Evolutionary conservation across 2,888 invertebrate genomes (phyloP).

Genomic region (Piscicola geometra): DNA sequence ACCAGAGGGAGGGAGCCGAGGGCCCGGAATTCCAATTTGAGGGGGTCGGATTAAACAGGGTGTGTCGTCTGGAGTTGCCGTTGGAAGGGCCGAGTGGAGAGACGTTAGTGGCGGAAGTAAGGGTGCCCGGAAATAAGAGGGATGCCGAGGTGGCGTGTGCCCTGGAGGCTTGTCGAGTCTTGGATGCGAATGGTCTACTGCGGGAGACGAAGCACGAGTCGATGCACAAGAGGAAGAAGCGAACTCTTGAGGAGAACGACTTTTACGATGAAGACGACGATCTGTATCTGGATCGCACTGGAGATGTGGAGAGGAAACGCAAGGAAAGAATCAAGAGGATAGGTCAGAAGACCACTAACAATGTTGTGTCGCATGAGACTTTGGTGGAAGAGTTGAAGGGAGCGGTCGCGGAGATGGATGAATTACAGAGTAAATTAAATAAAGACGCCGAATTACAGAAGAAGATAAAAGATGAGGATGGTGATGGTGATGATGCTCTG

Average conservation of each 20-base stretch:
- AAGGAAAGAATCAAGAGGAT: slow-evolving; percentile 67
- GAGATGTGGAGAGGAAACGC: slow-evolving; percentile 80
- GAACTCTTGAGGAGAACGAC: slow-evolving; percentile 76
- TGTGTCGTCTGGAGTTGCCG: slow-evolving; percentile 72
- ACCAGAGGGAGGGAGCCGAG: slow-evolving; percentile 83
- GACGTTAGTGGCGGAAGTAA: slow-evolving; percentile 75
- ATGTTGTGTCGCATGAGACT: slow-evolving; percentile 60
- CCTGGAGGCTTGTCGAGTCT: slow-evolving; percentile 82
- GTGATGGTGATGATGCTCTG: slow-evolving; percentile 65
- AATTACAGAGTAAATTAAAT: slow-evolving; percentile 62
- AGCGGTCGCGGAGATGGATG: slow-evolving; percentile 60
- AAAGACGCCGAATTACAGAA: slow-evolving; percentile 45
- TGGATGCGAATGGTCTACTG: slow-evolving; percentile 80
- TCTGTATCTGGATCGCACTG: slow-evolving; percentile 88
- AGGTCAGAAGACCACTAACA: slow-evolving; percentile 54
- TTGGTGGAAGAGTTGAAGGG: slow-evolving; percentile 61
- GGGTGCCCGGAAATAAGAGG: slow-evolving; percentile 73
- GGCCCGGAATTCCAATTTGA: slow-evolving; percentile 78
- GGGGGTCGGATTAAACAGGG: slow-evolving; percentile 70
- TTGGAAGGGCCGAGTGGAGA: slow-evolving; percentile 72
- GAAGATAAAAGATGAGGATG: slow-evolving; percentile 36
- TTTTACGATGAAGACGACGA: slow-evolving; percentile 93
- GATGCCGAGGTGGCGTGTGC: slow-evolving; percentile 89
- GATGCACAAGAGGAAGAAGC: slow-evolving; percentile 68
- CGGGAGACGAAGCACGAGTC: slow-evolving; percentile 68